phyloP scores from a whole-genome alignment of 2,888 invertebrate genomes.

The Pantelozetes paolii region DNA sequence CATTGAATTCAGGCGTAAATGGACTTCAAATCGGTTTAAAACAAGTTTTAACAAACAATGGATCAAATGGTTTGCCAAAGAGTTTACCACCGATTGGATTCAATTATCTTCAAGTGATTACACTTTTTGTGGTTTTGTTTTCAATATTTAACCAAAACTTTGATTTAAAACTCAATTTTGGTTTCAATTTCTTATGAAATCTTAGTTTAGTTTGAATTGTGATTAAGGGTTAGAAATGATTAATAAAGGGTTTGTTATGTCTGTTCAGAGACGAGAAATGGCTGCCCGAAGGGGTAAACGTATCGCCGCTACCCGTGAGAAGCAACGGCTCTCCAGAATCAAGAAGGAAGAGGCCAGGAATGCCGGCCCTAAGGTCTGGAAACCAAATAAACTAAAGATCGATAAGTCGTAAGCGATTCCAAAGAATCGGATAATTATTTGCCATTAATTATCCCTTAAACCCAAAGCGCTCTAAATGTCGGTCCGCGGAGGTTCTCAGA shows the following conservation, averaged over 20 bases:
- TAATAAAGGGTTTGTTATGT: too few relatives aligned
- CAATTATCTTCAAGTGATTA: background rate
- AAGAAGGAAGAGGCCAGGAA: conserved; percentile 36
- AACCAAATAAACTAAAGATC: conserved; percentile 30
- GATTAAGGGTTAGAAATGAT: too few relatives aligned
- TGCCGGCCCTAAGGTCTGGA: conserved; percentile 37
- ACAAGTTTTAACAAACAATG: background rate
- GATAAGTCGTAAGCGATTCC: conserved; percentile 32
- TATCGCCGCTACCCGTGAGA: conserved; percentile 36
- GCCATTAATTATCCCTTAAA: background rate
- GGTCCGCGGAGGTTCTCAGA: conserved; percentile 31
- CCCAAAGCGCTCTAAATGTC: conserved; percentile 29
- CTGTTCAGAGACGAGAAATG: conserved; percentile 39
- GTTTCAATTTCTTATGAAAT: too few relatives aligned
- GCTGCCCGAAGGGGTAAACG: conserved; percentile 42
- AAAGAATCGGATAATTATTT: background rate
- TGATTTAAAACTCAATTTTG: too few relatives aligned
- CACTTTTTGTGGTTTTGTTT: background rate
- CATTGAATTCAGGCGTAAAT: background rate
- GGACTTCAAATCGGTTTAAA: background rate
- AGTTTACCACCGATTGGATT: background rate
- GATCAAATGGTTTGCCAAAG: background rate
- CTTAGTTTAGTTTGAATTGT: too few relatives aligned
- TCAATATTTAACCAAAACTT: too few relatives aligned
- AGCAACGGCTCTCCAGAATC: conserved; percentile 25